Base-by-base conservation (phyloP, 2,888 invertebrate species). In the Frankliniella fusca region DNA sequence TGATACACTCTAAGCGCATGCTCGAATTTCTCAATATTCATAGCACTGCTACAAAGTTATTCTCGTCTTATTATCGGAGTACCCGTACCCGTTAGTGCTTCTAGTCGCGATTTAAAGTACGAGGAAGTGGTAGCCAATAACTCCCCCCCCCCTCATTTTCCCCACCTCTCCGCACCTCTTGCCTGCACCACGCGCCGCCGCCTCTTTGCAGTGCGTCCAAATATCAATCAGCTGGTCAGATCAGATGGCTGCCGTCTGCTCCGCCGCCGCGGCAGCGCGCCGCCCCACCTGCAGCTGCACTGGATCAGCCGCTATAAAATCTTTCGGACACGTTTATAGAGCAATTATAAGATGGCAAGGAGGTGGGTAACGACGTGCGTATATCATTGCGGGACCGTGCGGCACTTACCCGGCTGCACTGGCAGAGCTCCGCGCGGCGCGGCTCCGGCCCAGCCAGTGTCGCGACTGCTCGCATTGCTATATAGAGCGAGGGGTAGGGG, bases 251-350 rank as follows among this genome's bases (percentile, higher is more conserved):
- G 3, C 18, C 54, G 54, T 9, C 54, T 50, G 50, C 50, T 50
- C n/a, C n/a, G n/a, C n/a, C n/a, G 50, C 50, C 10, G 9, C 50
- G 50, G 10, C 54, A 2, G 54, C 54, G 54, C 54, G 54, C 54
- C 54, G 50, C 50, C 10, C 15, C 50, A 50, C 10, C 50, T 50
- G 50, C 50, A 54, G 54, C 18, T 54, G 54, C 12, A 54, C 18
- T 15, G 54, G 54, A 54, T 54, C 54, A 54, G 70, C 70, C 70
- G 11, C 70, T 70, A 70, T 70, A 70, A 70, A 70, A 70, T 54
- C 15, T 54, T 54, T 54, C 5, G 70, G 70, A 70, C 70, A 70
- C 70, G 70, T 70, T 70, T 70, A 70, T 70, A 70, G 70, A 70
- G 70, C 70, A 70, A 70, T 70, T 70, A 70, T 70, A 70, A 23